Conservation (phyloP, 2,113 vertebrate genomes). For the Lota lota region DNA sequence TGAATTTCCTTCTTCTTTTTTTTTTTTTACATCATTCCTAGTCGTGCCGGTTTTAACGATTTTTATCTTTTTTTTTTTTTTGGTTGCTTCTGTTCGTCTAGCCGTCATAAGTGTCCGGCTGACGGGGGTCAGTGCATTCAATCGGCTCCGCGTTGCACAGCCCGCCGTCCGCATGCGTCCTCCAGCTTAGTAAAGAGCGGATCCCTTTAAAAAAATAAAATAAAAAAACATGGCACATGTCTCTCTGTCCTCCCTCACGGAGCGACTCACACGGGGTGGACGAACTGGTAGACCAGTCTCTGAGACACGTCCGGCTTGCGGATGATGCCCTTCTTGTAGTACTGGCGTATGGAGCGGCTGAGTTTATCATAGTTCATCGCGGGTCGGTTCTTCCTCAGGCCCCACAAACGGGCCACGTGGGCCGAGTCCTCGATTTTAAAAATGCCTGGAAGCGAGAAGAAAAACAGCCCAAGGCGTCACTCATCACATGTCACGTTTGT, state of each 20-base stretch:
- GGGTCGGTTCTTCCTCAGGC: constrained; percentile 92
- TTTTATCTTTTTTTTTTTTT: constrained; percentile 21
- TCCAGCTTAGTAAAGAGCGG: constrained; percentile 14
- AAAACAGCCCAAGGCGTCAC: background rate
- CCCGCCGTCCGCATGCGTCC: no score
- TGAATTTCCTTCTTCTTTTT: background rate
- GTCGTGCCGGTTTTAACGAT: background rate
- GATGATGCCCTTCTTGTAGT: constrained; percentile 99
- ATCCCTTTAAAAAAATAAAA: no score
- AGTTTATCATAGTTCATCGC: constrained; percentile 99
- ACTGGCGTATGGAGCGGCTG: constrained; percentile 98
- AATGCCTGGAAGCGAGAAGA: constrained; percentile 76
- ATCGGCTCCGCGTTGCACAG: constrained; percentile 9
- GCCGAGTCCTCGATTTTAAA: constrained; percentile 98
- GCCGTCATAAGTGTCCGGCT: constrained; percentile 6
- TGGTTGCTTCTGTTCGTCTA: constrained; percentile 4
- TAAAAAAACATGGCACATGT: background rate
- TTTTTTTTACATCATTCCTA: background rate
- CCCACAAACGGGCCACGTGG: constrained; percentile 94
- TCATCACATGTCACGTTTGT: background rate
- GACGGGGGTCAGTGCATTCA: background rate
- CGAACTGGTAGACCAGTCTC: constrained; percentile 98
- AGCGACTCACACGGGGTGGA: constrained; percentile 83
- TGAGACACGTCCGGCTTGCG: constrained; percentile 95
- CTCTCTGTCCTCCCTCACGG: constrained; percentile 1